Conservation (phyloP, 2,888 invertebrate species). For the Erebia epiphron region DNA sequence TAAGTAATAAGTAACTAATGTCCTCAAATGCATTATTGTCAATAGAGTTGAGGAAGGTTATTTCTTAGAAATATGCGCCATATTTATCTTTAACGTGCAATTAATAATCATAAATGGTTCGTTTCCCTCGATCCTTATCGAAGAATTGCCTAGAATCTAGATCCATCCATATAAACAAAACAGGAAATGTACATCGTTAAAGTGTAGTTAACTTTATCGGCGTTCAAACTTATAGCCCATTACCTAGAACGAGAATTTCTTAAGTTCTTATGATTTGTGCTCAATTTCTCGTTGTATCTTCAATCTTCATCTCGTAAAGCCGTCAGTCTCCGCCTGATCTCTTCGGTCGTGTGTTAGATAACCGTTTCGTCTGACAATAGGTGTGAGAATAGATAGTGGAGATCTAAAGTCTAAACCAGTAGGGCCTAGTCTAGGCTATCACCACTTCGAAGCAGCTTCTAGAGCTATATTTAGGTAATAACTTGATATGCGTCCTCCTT, state of each 20-base stretch:
- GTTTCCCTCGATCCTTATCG: constrained; percentile 7
- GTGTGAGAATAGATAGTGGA: too few relatives aligned
- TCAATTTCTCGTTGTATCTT: background rate
- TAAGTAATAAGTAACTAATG: background rate
- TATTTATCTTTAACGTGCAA: background rate
- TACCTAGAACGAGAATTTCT: background rate
- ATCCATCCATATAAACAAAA: background rate
- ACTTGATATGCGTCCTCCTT: too few relatives aligned
- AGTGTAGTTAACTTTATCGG: constrained; percentile 4
- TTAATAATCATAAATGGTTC: background rate
- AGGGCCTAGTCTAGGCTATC: too few relatives aligned
- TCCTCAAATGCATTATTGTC: background rate
- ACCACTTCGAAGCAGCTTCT: too few relatives aligned
- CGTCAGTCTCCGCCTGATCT: too few relatives aligned
- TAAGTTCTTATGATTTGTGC: background rate
- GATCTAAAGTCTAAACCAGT: too few relatives aligned
- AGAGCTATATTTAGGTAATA: too few relatives aligned
- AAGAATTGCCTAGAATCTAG: background rate
- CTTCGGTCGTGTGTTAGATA: too few relatives aligned
- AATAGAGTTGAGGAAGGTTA: constrained; percentile 10
- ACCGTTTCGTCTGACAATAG: too few relatives aligned
- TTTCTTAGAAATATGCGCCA: constrained; percentile 7
- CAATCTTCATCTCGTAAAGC: too few relatives aligned
- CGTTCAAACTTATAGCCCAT: background rate
- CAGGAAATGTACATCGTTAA: background rate